Base-by-base conservation (phyloP, 1,140 invertebrate species). In the Cephus cinctus region DNA sequence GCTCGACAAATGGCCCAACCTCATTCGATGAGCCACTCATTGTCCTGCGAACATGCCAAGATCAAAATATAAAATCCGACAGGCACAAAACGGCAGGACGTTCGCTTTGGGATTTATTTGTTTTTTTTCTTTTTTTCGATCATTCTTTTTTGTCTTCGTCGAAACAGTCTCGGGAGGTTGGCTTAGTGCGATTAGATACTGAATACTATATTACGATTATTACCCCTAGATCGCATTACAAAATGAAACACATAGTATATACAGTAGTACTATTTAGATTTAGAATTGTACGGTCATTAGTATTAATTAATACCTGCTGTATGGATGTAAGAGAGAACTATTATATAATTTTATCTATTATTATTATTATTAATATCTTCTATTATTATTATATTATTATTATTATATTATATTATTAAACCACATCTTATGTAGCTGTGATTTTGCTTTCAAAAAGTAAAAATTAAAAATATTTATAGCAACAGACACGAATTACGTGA, bases 391-490 rank as follows among this genome's bases (percentile, higher is more conserved):
- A 46, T 59, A 61, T 40, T 49, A 61, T 56, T 42, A 52, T 44
- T 53, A 59, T 50, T 52, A 59, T 57, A 61, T 59, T 54, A 67
- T 55, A 69, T 61, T 62, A 73, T 69, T 59, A 63, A 73, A 72
- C 66, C 60, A 76, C 68, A 73, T 69, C 59, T 72, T 75, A 75
- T 75, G 73, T 76, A 76, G 71, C 72, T 76, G 73, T 76, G 73
- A 75, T 76, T 76, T 76, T 71, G 73, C 73, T 76, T 76, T 75
- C 65, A 67, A 73, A 67, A 73, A 76, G 73, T 76, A 68, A 75
- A 73, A 67, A 74, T 73, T 74, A 74, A 74, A 75, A 71, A 73
- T 75, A 75, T 76, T 75, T 75, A 76, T 76, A 76, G 70, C 67
- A 74, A 75, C 50, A 62, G 41, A 23, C 2, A 45, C 12, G 15